Evolutionary conservation across 1,140 invertebrate genomes (phyloP), one percentile per base, ranked within the genome.

Genomic region (Diorhabda elongata): DNA sequence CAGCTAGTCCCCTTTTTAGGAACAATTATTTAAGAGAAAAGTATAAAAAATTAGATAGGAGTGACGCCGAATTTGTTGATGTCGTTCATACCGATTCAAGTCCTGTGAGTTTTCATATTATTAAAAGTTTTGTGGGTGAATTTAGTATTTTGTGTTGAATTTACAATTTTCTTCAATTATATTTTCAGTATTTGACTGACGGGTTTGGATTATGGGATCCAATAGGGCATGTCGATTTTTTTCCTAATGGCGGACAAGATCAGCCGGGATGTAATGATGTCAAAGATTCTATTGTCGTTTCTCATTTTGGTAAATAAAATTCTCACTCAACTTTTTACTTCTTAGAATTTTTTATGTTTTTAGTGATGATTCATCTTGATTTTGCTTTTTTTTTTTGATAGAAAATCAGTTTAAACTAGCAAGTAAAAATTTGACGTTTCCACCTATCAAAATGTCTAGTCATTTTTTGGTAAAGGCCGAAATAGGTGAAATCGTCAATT

Each of bases 1-100:
- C 89, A 2, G 89, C 90, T 0, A 85, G 89, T 84, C 89, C 89
- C 0, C 72, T 89, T 0, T 91, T 90, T 73, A 81, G 86, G 3
- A 85, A 84, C 3, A 82, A 85, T 1, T 75, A 82, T 42, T 77
- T 81, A 0, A 78, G 87, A 71, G 85, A 83, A 9, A 76, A 80
- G 65, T 71, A 77, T n/a, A 81, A 79, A 68, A 90, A 91, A 58
- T 81, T 95, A 3, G 93, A 95, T 77, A 91, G 90, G 63, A 85
- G 84, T 0, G 93, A 96, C 76, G 94, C 95, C 0, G 82, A 87
- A 70, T 87, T 95, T 69, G 92, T 96, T 6, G 93, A 96, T 79
- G 91, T 92, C 61, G 91, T 95, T 74, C 93, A 95, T 78, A 95
- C 92, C 0, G 93, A 93, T 79, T 90, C 89, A 66, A 91, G 92